A percentile compares a stretch with the other conserved stretches of the same genome.
phyloP scores from a whole-genome alignment of 35 echinoderm and acorn worm genomes.

The Acanthaster planci region DNA sequence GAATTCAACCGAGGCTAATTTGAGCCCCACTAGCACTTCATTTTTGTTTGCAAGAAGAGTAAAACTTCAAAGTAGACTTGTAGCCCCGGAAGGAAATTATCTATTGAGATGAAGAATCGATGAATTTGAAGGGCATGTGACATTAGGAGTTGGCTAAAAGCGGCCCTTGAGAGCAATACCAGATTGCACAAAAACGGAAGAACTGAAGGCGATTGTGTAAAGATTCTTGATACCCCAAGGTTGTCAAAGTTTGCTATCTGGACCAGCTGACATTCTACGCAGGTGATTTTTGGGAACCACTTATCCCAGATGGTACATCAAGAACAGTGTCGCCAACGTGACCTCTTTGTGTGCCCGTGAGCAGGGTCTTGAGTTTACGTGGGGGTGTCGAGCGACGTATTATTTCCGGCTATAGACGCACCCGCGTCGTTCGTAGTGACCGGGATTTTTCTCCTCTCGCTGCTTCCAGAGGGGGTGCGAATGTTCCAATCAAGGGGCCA shows the following conservation, averaged over 20 bases:
- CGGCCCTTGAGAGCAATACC: too few species aligned
- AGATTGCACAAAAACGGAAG: neutral
- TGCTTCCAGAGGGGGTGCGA: constrained; percentile 29
- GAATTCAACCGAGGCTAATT: too few species aligned
- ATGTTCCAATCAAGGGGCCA: constrained; percentile 21
- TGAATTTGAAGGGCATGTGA: too few species aligned
- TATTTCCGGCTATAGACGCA: neutral
- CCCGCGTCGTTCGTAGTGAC: neutral
- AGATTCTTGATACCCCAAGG: constrained; percentile 6
- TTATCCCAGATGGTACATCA: constrained; percentile 11
- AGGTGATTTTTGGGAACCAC: constrained; percentile 19
- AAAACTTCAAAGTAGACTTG: too few species aligned
- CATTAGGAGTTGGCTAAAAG: too few species aligned
- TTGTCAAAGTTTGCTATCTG: constrained; percentile 8
- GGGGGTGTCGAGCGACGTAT: constrained; percentile 13
- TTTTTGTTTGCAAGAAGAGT: too few species aligned
- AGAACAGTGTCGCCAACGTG: constrained; percentile 24
- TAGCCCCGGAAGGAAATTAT: too few species aligned
- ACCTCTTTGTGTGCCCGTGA: constrained; percentile 25
- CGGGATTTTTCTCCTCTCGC: neutral
- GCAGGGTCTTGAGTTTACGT: neutral
- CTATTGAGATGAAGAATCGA: too few species aligned
- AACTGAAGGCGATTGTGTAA: constrained; percentile 6
- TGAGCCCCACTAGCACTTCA: too few species aligned
- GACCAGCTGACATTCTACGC: constrained; percentile 9